Conservation (phyloP, 1,140 invertebrate species). For the Neotoxoptera formosana region DNA sequence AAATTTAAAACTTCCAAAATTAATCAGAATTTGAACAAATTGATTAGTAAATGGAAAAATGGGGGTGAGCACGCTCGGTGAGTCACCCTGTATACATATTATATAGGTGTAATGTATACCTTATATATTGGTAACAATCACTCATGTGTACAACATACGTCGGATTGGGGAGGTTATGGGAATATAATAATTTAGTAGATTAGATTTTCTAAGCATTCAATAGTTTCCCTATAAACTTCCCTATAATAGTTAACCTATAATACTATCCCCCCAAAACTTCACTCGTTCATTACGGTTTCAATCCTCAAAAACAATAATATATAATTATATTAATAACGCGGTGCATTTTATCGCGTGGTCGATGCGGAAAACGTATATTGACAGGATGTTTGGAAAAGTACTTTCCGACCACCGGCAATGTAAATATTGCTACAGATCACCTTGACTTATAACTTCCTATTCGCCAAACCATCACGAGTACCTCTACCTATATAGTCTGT, state of each 20-base stretch:
- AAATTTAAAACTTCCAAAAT: too few species aligned
- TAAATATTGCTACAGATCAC: neutral
- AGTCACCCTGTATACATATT: too few species aligned
- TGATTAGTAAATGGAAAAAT: too few species aligned
- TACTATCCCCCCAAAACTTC: neutral
- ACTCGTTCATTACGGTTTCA: too few species aligned
- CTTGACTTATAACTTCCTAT: neutral
- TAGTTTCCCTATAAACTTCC: neutral
- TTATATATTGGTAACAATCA: neutral
- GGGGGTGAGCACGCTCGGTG: too few species aligned
- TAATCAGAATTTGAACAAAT: too few species aligned
- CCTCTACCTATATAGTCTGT: neutral
- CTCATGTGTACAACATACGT: neutral
- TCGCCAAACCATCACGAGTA: neutral
- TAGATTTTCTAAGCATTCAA: neutral
- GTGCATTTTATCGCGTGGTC: neutral
- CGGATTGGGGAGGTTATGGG: neutral
- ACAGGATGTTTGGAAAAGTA: neutral
- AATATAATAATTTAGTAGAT: neutral
- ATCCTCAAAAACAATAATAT: neutral
- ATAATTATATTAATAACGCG: too few species aligned
- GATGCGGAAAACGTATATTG: neutral
- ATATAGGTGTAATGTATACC: neutral
- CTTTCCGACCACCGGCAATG: neutral
- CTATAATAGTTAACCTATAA: neutral